These are phyloP conservation scores for Drosophila yakuba DNA, from an alignment of 1,140 invertebrate genomes.

Conservation along the genomic window DNA sequence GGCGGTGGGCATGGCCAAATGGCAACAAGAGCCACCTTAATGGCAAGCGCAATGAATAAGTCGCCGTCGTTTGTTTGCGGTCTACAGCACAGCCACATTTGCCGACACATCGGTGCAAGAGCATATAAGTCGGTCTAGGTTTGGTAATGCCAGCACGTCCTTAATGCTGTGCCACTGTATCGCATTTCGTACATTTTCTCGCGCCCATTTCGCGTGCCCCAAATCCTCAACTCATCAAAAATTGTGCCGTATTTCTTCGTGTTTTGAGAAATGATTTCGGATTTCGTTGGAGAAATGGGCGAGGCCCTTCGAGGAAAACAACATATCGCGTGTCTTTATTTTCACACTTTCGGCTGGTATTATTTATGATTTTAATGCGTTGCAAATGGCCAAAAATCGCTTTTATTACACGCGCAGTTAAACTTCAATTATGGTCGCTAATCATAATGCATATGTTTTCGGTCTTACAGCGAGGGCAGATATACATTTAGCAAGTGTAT, in stretches of 20 bases:
- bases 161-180: constrained; percentile 62
- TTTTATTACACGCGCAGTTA: constrained; percentile 84
- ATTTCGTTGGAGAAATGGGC: constrained; percentile 54
- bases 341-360: constrained; percentile 66
- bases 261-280: constrained; percentile 60
- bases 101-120: constrained; percentile 3
- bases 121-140: constrained; percentile 28
- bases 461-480: constrained; percentile 30
- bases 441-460: constrained; percentile 72
- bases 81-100: constrained; percentile 25
- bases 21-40: constrained; percentile 71
- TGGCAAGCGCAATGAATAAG: constrained; percentile 82
- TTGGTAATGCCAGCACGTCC: constrained; percentile 60
- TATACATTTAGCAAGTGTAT: not conserved
- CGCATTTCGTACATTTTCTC: constrained; percentile 73
- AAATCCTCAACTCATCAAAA: constrained; percentile 60
- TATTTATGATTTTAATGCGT: constrained; percentile 83
- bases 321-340: constrained; percentile 70
- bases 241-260: constrained; percentile 27
- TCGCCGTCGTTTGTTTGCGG: constrained; percentile 80
- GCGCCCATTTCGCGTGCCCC: constrained; percentile 42
- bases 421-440: constrained; percentile 79
- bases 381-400: constrained; percentile 83
- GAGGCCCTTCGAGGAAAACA: not conserved
- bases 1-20: constrained; percentile 25